Evolutionary conservation across 2,888 invertebrate genomes (phyloP).

Genomic region (Macrosoma leucophasiata): DNA sequence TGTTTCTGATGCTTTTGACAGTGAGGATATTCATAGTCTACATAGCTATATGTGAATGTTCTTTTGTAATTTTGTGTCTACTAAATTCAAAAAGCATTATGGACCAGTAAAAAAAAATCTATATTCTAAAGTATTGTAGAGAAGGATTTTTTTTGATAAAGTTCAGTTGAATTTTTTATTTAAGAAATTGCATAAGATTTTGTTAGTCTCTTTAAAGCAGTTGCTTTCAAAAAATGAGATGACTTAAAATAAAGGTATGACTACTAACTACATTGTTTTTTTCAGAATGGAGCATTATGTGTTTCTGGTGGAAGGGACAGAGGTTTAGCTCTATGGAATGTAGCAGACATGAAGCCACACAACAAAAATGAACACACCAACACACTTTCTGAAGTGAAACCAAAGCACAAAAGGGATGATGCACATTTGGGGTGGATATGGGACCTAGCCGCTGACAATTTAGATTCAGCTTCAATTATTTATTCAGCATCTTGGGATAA

Average conservation of each 20-base stretch:
- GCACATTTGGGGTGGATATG: slow-evolving; percentile 80
- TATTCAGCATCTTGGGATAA: slow-evolving; percentile 79
- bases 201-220: too few species aligned
- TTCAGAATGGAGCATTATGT: slow-evolving; percentile 65
- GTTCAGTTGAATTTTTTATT: too few species aligned
- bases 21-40: too few species aligned
- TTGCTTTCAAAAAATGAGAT: too few species aligned
- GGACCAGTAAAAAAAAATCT: too few species aligned
- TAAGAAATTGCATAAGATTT: too few species aligned
- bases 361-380: slow-evolving; percentile 12
- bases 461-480: slow-evolving; percentile 53
- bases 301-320: slow-evolving; percentile 77
- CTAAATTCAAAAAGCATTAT: background rate
- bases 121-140: too few species aligned
- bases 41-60: background rate
- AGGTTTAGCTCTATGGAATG: slow-evolving; percentile 70
- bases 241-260: too few species aligned
- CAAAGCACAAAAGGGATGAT: slow-evolving; percentile 48
- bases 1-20: too few species aligned
- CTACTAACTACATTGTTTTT: slow-evolving; percentile 11
- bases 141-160: too few species aligned
- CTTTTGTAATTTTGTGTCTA: background rate
- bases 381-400: slow-evolving; percentile 39
- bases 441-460: slow-evolving; percentile 68
- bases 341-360: slow-evolving; percentile 45